Conservation (phyloP, 2,113 vertebrate genomes). For the Hymenochirus boettgeri region DNA sequence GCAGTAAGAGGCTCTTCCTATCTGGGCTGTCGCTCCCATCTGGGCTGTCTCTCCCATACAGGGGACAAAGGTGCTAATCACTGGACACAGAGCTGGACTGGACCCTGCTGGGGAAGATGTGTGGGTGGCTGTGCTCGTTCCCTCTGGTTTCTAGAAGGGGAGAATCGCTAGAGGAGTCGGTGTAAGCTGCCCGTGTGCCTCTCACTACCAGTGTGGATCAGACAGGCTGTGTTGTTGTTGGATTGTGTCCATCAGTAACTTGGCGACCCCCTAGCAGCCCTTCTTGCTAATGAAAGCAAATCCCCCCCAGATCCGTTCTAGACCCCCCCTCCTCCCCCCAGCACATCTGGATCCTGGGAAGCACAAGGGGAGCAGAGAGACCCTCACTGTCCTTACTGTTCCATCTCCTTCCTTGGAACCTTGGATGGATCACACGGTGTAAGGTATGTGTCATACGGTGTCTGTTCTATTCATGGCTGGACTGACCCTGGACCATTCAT, state of each 20-base stretch:
- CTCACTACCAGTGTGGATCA: conserved; percentile 12
- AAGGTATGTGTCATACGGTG: conserved; percentile 30
- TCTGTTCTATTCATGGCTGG: too few relatives aligned
- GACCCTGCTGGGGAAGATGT: conserved; percentile 18
- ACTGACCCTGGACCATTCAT: too few relatives aligned
- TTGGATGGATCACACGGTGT: conserved; percentile 1
- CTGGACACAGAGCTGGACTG: conserved; percentile 34
- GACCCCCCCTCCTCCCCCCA: background rate
- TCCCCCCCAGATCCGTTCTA: too few relatives aligned
- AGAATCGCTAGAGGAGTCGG: background rate
- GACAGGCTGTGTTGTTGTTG: background rate
- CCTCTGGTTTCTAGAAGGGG: background rate
- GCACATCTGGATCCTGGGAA: background rate
- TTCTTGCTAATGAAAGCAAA: background rate
- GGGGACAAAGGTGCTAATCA: conserved; percentile 45
- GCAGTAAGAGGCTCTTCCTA: conserved; percentile 44
- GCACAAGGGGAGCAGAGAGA: background rate
- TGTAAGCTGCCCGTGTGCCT: conserved; percentile 15
- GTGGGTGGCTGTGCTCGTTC: conserved; percentile 18
- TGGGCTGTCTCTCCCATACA: conserved; percentile 51
- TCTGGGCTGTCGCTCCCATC: conserved; percentile 51
- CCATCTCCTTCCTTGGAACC: background rate
- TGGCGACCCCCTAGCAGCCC: background rate
- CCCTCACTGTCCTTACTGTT: background rate
- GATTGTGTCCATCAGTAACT: conserved; percentile 5